Evolutionary conservation across 2,888 invertebrate genomes (phyloP), one percentile per base, ranked within the genome.

Genomic region (Lutraria lutraria): DNA sequence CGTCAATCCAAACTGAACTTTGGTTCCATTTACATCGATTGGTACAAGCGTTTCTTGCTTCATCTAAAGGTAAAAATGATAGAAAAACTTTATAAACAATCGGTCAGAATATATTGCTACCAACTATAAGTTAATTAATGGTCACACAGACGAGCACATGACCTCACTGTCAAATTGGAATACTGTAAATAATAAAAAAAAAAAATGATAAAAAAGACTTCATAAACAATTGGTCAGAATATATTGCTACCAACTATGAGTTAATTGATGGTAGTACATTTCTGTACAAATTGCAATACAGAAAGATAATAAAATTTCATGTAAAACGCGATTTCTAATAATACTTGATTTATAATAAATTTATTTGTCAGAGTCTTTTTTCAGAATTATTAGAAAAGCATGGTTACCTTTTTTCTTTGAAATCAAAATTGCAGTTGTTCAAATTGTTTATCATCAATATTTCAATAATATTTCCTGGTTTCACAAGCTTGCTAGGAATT

Each of bases 51-150:
- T 54, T 16, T 52, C 29, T 76, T 53, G 29, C 76, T 84, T 76
- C 84, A 84, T 84, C 84, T 84, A 53, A 84, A 84, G 53, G 19
- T 21, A 60, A n/a, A 19, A 60, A 43, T 43, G 2, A 60, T 60
- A 21, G 21, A 60, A 60, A 8, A 19, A 60, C n/a, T 60, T n/a
- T 2, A 60, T n/a, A 19, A 0, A 60, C 21, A 8, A 21, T 60
- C 15, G 1, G n/a, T 19, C 8, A 60, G 19, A n/a, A 60, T 60
- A 43, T 4, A 43, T 43, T 4, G 8, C 43, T 43, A 43, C 43
- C 43, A 43, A 43, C 2, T 43, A 2, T 2, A 4, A 8, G 43
- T 43, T 43, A 8, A 43, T 43, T 4, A 43, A 43, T 43, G 43
- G 43, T 43, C n/a, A n/a, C n/a, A n/a, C n/a, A n/a, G n/a, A n/a